Evolutionary conservation across 2,113 vertebrate genomes (phyloP).

Genomic region (Chaetodon auriga): DNA sequence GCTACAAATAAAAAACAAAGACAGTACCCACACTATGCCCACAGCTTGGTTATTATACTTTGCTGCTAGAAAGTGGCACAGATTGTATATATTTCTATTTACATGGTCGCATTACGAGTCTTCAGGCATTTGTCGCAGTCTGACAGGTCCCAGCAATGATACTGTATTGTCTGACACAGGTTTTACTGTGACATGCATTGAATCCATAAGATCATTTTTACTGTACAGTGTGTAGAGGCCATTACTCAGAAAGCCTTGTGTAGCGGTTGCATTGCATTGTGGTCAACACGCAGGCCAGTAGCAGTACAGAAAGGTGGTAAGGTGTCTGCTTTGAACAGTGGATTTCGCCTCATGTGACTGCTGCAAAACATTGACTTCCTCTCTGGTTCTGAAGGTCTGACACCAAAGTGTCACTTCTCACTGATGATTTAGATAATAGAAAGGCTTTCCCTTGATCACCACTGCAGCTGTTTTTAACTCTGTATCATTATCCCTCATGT

Average conservation of each 20-base stretch:
- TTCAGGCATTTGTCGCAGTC: neutral
- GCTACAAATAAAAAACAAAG: neutral
- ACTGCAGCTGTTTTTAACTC: neutral
- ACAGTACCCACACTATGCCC: neutral
- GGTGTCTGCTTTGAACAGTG: neutral
- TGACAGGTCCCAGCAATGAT: neutral
- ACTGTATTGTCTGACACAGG: neutral
- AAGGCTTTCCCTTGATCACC: neutral
- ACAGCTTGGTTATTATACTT: neutral
- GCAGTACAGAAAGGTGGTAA: neutral
- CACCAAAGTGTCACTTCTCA: neutral
- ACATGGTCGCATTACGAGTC: neutral
- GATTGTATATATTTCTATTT: neutral
- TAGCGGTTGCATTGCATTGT: neutral
- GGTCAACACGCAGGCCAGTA: neutral
- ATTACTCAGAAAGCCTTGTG: neutral
- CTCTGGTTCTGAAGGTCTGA: neutral
- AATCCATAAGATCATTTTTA: neutral
- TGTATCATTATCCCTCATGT: neutral
- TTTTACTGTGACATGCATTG: neutral
- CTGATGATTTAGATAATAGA: neutral
- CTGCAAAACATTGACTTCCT: neutral
- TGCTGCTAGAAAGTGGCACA: neutral
- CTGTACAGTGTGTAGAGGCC: neutral
- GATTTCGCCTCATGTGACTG: neutral